Conservation (phyloP, 2,113 vertebrate species). For the Nematolebias whitei region DNA sequence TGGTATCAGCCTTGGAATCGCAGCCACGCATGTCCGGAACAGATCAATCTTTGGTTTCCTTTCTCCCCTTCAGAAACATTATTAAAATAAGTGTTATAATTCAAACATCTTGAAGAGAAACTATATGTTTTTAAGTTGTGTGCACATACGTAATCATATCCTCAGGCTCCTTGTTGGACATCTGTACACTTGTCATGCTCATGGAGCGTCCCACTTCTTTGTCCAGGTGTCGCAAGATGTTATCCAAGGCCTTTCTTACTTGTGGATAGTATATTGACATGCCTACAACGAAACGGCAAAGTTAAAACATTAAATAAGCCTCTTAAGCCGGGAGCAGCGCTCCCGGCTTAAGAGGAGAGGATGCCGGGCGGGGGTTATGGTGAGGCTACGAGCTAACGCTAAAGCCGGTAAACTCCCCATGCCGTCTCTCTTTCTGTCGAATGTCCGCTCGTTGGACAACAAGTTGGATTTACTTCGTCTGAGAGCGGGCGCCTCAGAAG, state of each 20-base stretch:
- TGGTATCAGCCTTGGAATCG: conserved; percentile 96
- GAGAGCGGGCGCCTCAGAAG: too few relatives aligned
- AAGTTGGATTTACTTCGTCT: too few relatives aligned
- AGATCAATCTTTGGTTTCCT: conserved; percentile 99
- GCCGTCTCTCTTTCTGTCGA: too few relatives aligned
- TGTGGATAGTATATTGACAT: conserved; percentile 99
- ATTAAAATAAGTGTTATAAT: conserved; percentile 1
- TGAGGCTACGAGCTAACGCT: too few relatives aligned
- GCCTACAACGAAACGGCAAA: conserved; percentile 76
- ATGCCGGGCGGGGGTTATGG: too few relatives aligned
- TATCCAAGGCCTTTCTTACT: conserved; percentile 96
- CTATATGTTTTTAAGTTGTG: background rate
- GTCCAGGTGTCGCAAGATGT: conserved; percentile 95
- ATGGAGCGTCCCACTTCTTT: conserved; percentile 98
- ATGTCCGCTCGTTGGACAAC: too few relatives aligned
- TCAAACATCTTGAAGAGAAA: background rate
- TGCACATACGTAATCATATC: conserved; percentile 97
- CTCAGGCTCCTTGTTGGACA: conserved; percentile 99
- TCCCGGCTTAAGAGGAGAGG: too few relatives aligned
- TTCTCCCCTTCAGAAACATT: conserved; percentile 85
- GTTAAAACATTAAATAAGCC: conserved; percentile 7
- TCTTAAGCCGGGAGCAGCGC: too few relatives aligned
- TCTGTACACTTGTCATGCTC: conserved; percentile 98
- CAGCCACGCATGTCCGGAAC: conserved; percentile 97
- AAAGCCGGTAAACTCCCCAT: too few relatives aligned